These are phyloP conservation scores for Clarias magur DNA, from an alignment of 2,113 vertebrate genomes.

Conservation along the genomic window DNA sequence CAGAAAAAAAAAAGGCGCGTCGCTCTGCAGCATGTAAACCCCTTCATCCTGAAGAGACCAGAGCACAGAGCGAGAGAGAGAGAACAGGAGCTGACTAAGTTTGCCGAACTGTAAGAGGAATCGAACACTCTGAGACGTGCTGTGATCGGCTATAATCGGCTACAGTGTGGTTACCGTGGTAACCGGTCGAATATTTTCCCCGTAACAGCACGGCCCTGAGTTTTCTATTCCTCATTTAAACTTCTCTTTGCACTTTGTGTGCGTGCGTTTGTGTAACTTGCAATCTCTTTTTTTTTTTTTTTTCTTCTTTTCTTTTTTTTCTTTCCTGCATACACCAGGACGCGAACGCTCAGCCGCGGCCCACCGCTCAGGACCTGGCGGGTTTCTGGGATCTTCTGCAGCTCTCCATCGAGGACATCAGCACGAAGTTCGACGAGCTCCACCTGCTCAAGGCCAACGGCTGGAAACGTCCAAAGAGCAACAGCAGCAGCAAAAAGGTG, in stretches of 20 bases:
- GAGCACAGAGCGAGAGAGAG: neutral
- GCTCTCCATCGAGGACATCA: slow-evolving; percentile 97
- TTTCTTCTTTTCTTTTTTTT: no score
- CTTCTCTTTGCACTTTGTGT: neutral
- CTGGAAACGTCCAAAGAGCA: slow-evolving; percentile 87
- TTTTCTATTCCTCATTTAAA: neutral
- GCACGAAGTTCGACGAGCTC: slow-evolving; percentile 98
- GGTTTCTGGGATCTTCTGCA: slow-evolving; percentile 99
- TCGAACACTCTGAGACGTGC: neutral
- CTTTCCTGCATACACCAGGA: slow-evolving; percentile 69
- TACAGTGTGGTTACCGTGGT: neutral
- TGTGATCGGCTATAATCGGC: neutral
- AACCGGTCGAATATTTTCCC: neutral
- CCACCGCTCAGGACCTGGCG: slow-evolving; percentile 95
- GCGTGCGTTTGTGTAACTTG: neutral
- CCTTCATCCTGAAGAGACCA: neutral
- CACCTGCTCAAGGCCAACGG: slow-evolving; percentile 95
- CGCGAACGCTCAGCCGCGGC: slow-evolving; percentile 85
- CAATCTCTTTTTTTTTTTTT: no score
- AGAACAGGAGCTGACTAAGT: neutral
- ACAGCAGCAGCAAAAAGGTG: slow-evolving; percentile 89
- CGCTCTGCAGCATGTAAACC: neutral
- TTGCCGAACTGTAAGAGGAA: neutral
- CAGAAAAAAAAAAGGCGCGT: neutral
- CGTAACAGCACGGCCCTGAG: neutral